Evolutionary conservation across 2,113 vertebrate species (phyloP).

Genomic region (Hassar affinis): DNA sequence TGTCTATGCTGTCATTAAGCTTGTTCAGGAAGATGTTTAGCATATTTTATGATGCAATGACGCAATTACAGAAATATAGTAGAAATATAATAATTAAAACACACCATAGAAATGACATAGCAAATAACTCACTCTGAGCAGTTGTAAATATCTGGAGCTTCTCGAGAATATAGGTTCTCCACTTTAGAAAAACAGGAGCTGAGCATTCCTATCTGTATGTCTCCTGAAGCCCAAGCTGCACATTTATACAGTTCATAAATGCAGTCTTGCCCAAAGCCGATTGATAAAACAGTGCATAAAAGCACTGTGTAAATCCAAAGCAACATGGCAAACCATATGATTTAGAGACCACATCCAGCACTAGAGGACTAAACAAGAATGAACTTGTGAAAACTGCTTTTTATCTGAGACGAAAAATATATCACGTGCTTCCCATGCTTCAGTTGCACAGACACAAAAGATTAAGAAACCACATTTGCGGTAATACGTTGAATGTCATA

Average conservation of each 20-base stretch:
- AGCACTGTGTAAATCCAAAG: background rate
- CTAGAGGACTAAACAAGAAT: background rate
- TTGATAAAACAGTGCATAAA: background rate
- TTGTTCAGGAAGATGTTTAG: too few relatives aligned
- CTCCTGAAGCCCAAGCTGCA: conserved; percentile 57
- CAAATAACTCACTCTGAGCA: conserved; percentile 61
- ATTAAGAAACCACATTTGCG: background rate
- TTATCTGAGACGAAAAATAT: conserved; percentile 6
- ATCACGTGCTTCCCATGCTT: conserved; percentile 7
- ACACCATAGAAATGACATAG: background rate
- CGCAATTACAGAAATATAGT: background rate
- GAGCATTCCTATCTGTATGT: conserved; percentile 66
- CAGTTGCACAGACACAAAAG: background rate
- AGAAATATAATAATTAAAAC: background rate
- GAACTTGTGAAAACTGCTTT: background rate
- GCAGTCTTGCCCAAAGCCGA: conserved; percentile 17
- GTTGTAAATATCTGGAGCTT: conserved; percentile 52
- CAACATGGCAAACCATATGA: conserved; percentile 30
- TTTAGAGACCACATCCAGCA: conserved; percentile 3
- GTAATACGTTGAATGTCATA: background rate
- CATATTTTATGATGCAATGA: background rate
- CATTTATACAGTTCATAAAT: conserved; percentile 34
- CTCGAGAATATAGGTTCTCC: conserved; percentile 39
- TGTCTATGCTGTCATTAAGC: background rate
- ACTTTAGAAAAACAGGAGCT: conserved; percentile 57